Conservation (phyloP, 2,113 vertebrate species). For the Phyllostomus discolor region DNA sequence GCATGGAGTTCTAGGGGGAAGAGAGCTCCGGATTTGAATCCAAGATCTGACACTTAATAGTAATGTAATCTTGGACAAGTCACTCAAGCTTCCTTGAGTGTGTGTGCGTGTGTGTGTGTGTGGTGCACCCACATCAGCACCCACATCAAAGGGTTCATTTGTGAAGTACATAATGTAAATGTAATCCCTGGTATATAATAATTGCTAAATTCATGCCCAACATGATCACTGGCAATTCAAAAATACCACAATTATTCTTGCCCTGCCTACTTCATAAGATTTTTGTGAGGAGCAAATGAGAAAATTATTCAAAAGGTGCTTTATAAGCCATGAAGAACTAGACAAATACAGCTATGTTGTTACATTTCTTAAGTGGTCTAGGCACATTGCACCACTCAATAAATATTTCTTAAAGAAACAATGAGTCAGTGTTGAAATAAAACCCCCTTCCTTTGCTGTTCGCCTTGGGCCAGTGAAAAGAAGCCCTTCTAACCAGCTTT, state of each 20-base stretch:
- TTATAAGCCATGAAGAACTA: not conserved
- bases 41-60: not conserved
- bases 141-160: not conserved
- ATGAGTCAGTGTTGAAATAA: not conserved
- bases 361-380: not conserved
- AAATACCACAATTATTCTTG: not conserved
- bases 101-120: too few relatives aligned
- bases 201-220: not conserved
- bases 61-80: not conserved
- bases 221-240: not conserved
- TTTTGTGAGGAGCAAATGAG: not conserved
- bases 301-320: constrained; percentile 4
- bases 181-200: not conserved
- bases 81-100: not conserved
- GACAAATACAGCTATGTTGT: not conserved
- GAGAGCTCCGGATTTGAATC: not conserved
- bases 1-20: not conserved
- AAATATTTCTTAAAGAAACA: constrained; percentile 24
- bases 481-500: not conserved
- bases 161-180: not conserved
- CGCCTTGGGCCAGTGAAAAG: not conserved
- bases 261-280: not conserved
- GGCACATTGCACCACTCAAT: not conserved
- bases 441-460: not conserved
- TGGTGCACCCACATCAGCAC: too few relatives aligned